These are phyloP conservation scores for Passer domesticus DNA, from an alignment of 2,113 vertebrate genomes.

Conservation along the genomic window DNA sequence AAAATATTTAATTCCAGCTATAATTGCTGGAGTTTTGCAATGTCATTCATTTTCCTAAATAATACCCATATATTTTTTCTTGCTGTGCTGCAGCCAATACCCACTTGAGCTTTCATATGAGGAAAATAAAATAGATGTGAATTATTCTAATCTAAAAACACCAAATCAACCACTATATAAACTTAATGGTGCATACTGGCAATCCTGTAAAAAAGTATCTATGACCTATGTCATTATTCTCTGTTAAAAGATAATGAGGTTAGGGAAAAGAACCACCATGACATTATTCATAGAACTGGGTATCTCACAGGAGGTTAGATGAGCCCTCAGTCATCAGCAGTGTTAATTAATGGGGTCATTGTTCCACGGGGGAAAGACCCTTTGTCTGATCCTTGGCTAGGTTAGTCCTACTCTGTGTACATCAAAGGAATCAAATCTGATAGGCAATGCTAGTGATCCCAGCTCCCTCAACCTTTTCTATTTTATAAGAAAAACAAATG, in stretches of 20 bases:
- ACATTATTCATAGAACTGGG: background rate
- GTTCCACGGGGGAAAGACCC: background rate
- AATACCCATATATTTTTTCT: conserved; percentile 15
- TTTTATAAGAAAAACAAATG: background rate
- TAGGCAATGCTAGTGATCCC: background rate
- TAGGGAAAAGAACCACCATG: background rate
- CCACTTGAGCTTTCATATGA: background rate
- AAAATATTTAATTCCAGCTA: conserved; percentile 34
- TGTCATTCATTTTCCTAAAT: conserved; percentile 7
- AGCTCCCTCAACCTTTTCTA: background rate
- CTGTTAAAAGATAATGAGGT: background rate
- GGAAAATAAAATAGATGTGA: background rate
- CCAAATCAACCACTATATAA: background rate
- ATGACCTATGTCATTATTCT: background rate
- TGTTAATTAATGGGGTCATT: background rate
- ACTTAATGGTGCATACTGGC: background rate
- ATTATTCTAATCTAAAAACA: background rate
- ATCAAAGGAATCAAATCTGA: background rate
- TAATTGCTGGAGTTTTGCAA: conserved; percentile 45
- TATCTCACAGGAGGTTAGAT: background rate
- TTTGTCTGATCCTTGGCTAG: background rate
- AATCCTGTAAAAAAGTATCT: background rate
- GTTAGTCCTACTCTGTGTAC: background rate
- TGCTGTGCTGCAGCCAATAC: background rate
- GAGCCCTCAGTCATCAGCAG: background rate